Evolutionary conservation across 2,797 vertebrate species (phyloP).

Genomic region (Cuculus canorus): DNA sequence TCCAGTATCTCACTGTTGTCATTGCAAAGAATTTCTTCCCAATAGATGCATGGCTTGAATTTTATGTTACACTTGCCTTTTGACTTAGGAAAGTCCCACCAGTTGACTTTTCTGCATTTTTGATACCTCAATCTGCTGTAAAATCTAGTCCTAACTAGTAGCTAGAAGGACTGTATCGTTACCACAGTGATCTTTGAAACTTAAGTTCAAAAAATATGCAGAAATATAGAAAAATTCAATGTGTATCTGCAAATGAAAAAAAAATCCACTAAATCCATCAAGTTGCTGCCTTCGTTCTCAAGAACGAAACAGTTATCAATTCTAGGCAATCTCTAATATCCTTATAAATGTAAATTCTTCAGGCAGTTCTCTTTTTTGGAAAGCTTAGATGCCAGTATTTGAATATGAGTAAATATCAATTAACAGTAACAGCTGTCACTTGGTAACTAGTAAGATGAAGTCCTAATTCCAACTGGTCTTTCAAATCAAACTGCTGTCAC

Average conservation of each 20-base stretch:
- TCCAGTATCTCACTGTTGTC: too few species aligned
- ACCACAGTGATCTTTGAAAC: not conserved
- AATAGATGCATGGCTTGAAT: not conserved
- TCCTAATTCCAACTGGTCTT: not conserved
- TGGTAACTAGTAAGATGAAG: not conserved
- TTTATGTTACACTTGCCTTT: not conserved
- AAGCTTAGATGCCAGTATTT: accelerated
- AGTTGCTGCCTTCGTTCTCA: not conserved
- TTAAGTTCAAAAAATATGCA: not conserved
- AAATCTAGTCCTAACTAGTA: not conserved
- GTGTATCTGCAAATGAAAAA: not conserved
- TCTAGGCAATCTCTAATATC: not conserved
- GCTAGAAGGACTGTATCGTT: not conserved
- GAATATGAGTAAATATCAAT: not conserved
- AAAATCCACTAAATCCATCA: accelerated
- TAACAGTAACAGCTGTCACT: not conserved
- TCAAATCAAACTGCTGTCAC: not conserved
- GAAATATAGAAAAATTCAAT: not conserved
- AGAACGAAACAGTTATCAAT: not conserved
- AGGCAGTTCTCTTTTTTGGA: not conserved
- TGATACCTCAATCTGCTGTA: not conserved
- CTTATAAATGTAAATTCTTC: not conserved
- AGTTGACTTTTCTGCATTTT: not conserved
- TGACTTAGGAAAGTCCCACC: not conserved
- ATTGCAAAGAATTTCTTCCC: too few species aligned